These are phyloP conservation scores for Agrilus biguttatus DNA, from an alignment of 2,888 invertebrate species.

Conservation along the genomic window DNA sequence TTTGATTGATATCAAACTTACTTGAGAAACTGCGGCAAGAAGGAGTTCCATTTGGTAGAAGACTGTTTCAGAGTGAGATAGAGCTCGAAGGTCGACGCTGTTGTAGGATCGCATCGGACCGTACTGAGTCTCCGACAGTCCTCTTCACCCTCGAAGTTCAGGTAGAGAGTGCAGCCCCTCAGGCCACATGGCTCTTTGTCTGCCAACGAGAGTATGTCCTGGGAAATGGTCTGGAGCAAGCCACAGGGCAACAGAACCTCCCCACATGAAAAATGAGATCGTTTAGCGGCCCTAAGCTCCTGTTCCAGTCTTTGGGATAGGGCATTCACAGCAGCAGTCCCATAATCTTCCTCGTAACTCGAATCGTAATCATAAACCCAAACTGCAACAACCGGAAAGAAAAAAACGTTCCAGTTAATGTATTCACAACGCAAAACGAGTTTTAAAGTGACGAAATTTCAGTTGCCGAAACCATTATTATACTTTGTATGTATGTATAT, in stretches of 20 bases:
- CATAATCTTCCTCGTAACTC: slow-evolving; percentile 26
- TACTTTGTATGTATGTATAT: too few species aligned
- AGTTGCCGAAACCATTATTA: too few species aligned
- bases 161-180: slow-evolving; percentile 68
- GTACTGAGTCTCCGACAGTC: slow-evolving; percentile 60
- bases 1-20: slow-evolving; percentile 38
- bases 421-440: too few species aligned
- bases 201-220: slow-evolving; percentile 65
- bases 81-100: slow-evolving; percentile 82
- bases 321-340: slow-evolving; percentile 45
- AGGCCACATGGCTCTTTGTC: slow-evolving; percentile 83
- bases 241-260: slow-evolving; percentile 76
- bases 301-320: slow-evolving; percentile 64
- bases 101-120: slow-evolving; percentile 73
- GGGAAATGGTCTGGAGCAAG: slow-evolving; percentile 62
- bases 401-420: too few species aligned
- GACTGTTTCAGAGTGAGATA: slow-evolving; percentile 79
- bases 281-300: slow-evolving; percentile 67
- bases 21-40: slow-evolving; percentile 82
- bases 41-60: slow-evolving; percentile 72
- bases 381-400: slow-evolving; percentile 16
- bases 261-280: slow-evolving; percentile 65
- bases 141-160: slow-evolving; percentile 63
- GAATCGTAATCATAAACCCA: slow-evolving; percentile 28
- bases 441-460: too few species aligned